Evolutionary conservation across 1,140 invertebrate genomes (phyloP), one percentile per base, ranked within the genome.

Genomic region (Bombus confusus): DNA sequence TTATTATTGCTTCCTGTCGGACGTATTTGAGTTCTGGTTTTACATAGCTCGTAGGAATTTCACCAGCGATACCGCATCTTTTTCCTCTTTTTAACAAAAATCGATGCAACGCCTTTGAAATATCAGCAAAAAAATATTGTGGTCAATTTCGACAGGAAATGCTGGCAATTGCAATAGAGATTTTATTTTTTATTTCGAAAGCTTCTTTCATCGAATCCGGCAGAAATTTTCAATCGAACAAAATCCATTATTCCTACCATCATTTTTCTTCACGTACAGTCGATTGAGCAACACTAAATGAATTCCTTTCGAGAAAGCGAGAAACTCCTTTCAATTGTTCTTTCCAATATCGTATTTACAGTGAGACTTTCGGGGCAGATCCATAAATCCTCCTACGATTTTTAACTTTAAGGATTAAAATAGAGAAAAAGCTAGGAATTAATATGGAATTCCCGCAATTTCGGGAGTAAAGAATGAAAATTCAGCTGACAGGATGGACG

Each of bases 1-100:
- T 59, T 78, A 78, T 68, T 84, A 84, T 59, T 78, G 37, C n/a
- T 78, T 31, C 43, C 34, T 12, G 43, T 68, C 39, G 31, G 31
- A 64, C n/a, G 39, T 66, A 79, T 66, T 41, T 37, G n/a, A 13
- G n/a, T 34, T 37, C 64, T 9, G 64, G 43, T 47, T 79, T 79
- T 68, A 68, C 41, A 64, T 66, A 64, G 37, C 39, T 31, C 18
- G 6, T 1, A 22, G 59, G 4, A 41, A 43, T 64, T 43, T 22
- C 12, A 22, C 73, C 9, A 37, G 12, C 69, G 5, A 41, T 37
- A 52, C 18, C 18, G 47, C 1, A 18, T 25, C 8, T 31, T 8
- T 68, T 15, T 31, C 10, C 25, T n/a, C 28, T 31, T 25, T 37
- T 9, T 68, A 25, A 69, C 8, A n/a, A 13, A n/a, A 37, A 22